Evolutionary conservation across 1,140 invertebrate species (phyloP).

Genomic region (Drosophila pectinifera): DNA sequence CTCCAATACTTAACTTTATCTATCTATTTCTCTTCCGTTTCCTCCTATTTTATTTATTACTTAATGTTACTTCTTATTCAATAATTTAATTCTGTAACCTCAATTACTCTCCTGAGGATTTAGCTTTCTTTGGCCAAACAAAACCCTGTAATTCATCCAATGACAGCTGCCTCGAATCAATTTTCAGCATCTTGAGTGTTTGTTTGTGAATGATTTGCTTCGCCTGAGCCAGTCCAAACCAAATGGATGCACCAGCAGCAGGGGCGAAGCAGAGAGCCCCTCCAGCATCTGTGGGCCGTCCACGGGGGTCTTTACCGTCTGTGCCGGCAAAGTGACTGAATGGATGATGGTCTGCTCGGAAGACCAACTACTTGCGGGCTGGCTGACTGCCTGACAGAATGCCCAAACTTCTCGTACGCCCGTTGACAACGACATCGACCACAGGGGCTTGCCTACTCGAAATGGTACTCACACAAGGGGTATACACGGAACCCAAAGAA

Average conservation of each 20-base stretch:
- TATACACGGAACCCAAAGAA: background rate
- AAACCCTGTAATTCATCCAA: background rate
- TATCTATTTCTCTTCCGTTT: too few relatives aligned
- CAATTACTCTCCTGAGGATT: background rate
- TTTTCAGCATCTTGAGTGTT: slow-evolving; percentile 19
- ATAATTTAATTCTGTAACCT: background rate
- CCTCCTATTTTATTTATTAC: too few relatives aligned
- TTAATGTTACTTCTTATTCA: too few relatives aligned
- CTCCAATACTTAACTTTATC: background rate
- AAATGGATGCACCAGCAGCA: slow-evolving; percentile 14
- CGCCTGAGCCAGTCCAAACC: slow-evolving; percentile 13
- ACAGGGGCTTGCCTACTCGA: slow-evolving; percentile 17
- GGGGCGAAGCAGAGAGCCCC: slow-evolving; percentile 12
- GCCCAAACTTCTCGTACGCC: slow-evolving; percentile 59
- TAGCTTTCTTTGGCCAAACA: background rate
- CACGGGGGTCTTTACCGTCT: slow-evolving; percentile 46
- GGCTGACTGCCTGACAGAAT: slow-evolving; percentile 55
- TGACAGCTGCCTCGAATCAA: slow-evolving; percentile 38
- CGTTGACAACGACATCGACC: slow-evolving; percentile 48
- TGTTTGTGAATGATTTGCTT: slow-evolving; percentile 60
- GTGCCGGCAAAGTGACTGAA: slow-evolving; percentile 27
- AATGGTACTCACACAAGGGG: background rate
- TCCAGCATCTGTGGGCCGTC: slow-evolving; percentile 32
- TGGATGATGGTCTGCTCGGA: slow-evolving; percentile 32
- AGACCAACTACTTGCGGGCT: slow-evolving; percentile 42